phyloP scores from a whole-genome alignment of 2,888 invertebrate genomes.

The Chymomyza procnemis region DNA sequence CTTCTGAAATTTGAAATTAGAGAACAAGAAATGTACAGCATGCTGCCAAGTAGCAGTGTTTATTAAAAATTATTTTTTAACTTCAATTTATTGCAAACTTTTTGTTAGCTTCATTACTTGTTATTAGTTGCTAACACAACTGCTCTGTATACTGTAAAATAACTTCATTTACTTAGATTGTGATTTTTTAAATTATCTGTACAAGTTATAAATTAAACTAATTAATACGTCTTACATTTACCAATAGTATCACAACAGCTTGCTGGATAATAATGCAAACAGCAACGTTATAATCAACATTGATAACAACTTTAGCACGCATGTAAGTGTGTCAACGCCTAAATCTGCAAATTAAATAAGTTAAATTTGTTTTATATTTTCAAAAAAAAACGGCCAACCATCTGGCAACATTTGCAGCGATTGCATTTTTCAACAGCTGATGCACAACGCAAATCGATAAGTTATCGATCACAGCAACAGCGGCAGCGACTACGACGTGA shows the following conservation, averaged over 20 bases:
- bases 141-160: no score
- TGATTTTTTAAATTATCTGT: no score
- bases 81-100: no score
- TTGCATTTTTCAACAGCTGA: constrained; percentile 35
- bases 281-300: constrained; percentile 63
- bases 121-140: no score
- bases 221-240: neutral
- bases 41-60: no score
- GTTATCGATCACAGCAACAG: constrained; percentile 49
- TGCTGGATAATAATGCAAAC: constrained; percentile 57
- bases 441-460: constrained; percentile 47
- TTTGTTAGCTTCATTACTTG: no score
- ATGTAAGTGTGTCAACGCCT: neutral
- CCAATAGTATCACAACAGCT: constrained; percentile 47
- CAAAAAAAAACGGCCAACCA: neutral
- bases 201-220: no score
- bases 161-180: no score
- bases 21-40: no score
- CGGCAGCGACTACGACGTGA: constrained; percentile 46
- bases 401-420: constrained; percentile 47
- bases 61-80: no score
- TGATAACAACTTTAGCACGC: constrained; percentile 49
- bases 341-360: neutral
- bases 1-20: no score
- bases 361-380: no score